These are phyloP conservation scores for Drosophila obscura DNA, from an alignment of 1,140 invertebrate genomes.

Conservation along the genomic window DNA sequence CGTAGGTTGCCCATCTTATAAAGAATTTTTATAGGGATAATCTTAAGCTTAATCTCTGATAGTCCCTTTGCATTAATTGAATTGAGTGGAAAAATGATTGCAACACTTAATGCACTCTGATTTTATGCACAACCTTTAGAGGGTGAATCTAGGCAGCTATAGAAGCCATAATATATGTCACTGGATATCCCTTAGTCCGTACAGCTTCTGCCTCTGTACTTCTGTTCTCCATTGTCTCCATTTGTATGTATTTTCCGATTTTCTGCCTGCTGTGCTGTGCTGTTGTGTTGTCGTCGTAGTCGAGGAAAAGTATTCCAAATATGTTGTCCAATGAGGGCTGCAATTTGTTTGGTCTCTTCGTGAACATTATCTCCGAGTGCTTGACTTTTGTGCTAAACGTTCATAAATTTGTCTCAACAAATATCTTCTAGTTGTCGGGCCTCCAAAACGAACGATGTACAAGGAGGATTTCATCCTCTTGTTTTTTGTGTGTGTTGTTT, in stretches of 20 bases:
- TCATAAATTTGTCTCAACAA: constrained; percentile 80
- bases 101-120: too few species aligned
- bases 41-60: too few species aligned
- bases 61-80: too few species aligned
- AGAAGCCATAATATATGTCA: too few species aligned
- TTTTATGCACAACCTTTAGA: too few species aligned
- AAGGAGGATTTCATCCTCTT: neutral
- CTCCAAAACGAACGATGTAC: constrained; percentile 42
- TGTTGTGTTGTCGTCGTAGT: neutral
- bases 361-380: constrained; percentile 75
- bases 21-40: too few species aligned
- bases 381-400: constrained; percentile 81
- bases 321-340: constrained; percentile 69
- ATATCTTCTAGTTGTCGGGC: constrained; percentile 55
- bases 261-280: neutral
- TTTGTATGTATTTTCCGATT: constrained; percentile 5
- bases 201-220: too few species aligned
- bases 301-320: constrained; percentile 52
- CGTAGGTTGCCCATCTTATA: too few species aligned
- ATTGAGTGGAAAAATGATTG: too few species aligned
- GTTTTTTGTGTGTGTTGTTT: constrained; percentile 24
- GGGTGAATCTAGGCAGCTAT: too few species aligned
- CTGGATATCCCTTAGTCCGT: too few species aligned
- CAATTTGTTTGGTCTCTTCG: constrained; percentile 73
- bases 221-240: neutral